phyloP scores from a whole-genome alignment of 1,140 invertebrate species.

The Drosophila equinoxialis region DNA sequence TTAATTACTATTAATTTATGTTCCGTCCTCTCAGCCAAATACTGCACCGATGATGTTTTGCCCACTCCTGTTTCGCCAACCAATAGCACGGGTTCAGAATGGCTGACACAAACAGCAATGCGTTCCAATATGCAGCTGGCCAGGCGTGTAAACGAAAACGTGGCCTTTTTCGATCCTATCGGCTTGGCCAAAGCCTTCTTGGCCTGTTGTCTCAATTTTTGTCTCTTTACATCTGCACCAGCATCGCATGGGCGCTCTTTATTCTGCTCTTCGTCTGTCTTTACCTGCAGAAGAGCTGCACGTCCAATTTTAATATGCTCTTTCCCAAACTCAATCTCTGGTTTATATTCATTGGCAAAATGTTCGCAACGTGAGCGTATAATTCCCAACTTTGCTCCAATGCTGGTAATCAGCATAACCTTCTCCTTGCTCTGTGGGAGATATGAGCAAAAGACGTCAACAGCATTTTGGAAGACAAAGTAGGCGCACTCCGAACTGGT shows the following conservation, averaged over 20 bases:
- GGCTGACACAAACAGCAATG: constrained; percentile 90
- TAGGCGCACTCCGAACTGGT: constrained; percentile 89
- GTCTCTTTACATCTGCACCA: constrained; percentile 50
- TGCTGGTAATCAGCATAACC: constrained; percentile 87
- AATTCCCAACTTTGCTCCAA: constrained; percentile 93
- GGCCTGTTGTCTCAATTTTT: constrained; percentile 48
- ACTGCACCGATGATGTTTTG: constrained; percentile 98
- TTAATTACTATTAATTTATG: constrained; percentile 97
- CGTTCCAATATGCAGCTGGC: constrained; percentile 93
- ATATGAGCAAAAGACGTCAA: constrained; percentile 93
- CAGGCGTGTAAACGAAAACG: constrained; percentile 92
- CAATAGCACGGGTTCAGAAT: constrained; percentile 95
- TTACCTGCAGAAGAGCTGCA: constrained; percentile 82
- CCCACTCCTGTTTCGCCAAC: constrained; percentile 99
- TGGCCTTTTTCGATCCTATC: constrained; percentile 82
- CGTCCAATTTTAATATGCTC: constrained; percentile 85
- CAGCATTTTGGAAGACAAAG: constrained; percentile 93
- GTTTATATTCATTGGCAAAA: constrained; percentile 91
- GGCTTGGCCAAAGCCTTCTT: constrained; percentile 35
- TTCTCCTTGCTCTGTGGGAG: constrained; percentile 85
- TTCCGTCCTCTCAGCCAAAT: constrained; percentile 92
- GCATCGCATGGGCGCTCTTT: constrained; percentile 20
- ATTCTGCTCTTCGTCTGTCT: constrained; percentile 37
- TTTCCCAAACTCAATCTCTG: constrained; percentile 85
- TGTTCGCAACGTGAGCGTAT: constrained; percentile 92